Conservation (phyloP, 2,113 vertebrate species). For the Cercopithecus mona region DNA sequence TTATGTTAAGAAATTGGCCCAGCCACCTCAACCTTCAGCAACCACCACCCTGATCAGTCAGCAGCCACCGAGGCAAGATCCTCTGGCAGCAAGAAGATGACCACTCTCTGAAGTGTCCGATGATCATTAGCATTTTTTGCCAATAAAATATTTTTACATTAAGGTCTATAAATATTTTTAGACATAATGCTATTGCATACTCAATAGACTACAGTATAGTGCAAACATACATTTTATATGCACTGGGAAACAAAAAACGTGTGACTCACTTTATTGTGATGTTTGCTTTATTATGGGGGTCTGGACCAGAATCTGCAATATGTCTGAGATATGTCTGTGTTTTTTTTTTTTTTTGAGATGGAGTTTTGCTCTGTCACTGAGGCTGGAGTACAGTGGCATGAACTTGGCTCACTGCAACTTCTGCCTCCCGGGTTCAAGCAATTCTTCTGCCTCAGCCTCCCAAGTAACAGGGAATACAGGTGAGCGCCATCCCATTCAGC, state of each 20-base stretch:
- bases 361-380: no score
- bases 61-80: not conserved
- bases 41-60: not conserved
- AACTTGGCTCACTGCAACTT: no score
- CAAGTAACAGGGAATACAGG: no score
- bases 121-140: not conserved
- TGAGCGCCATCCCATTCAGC: no score
- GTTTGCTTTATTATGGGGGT: no score
- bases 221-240: not conserved
- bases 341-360: no score
- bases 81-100: not conserved
- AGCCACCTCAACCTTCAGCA: not conserved
- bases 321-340: no score
- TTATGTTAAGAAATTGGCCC: not conserved
- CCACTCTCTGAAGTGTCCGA: not conserved
- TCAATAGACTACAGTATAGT: not conserved
- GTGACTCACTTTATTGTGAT: not conserved
- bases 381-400: no score
- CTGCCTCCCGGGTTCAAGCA: no score
- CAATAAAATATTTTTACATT: not conserved
- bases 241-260: not conserved
- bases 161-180: not conserved
- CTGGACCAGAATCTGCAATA: not conserved
- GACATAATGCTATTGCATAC: not conserved
- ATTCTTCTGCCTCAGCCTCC: no score